Base-by-base conservation (phyloP, 1,140 invertebrate genomes). In the Bombus terrestris region DNA sequence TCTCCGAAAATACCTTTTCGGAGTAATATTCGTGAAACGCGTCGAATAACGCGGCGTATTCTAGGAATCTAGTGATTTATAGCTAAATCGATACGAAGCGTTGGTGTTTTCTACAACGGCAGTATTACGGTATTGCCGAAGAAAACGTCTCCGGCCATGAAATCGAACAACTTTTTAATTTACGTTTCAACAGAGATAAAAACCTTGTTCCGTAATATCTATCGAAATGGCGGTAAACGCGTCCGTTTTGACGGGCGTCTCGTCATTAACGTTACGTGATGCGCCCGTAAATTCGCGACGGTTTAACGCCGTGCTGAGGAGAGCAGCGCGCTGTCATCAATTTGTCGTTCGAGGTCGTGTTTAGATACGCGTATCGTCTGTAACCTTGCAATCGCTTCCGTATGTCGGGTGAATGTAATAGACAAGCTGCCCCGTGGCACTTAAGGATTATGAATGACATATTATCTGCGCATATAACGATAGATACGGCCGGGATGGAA, bases 331-430 rank as follows among this genome's bases (percentile, higher is more conserved):
- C 79, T 62, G 75, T 85, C 88, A 71, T 88, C 86, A 79, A 88
- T 90, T 88, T 88, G 81, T 90, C 80, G 69, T 88, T 86, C 83
- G 81, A 71, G 57, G 76, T 37, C 69, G 69, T 47, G 78, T 86
- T 88, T 88, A 78, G 47, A 87, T 62, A 79, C 77, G 83, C 77
- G 64, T 62, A 75, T 88, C 78, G 79, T 74, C 74, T 82, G 75
- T 76, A 76, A 86, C 66, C 81, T 80, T 83, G 85, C 71, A 57
- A 81, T 81, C 89, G 53, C 83, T 90, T 90, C 86, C 83, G 83
- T 66, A 64, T 82, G 53, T 71, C 37, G 57, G 69, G 35, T 68
- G 80, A 75, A 83, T 32, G 53, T 76, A 81, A 83, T 83, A 74
- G 47, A 72, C 68, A 73, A 73, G 57, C 41, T 62, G 41, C 78